Conservation (phyloP, 2,113 vertebrate species). For the Gracilinanus agilis region DNA sequence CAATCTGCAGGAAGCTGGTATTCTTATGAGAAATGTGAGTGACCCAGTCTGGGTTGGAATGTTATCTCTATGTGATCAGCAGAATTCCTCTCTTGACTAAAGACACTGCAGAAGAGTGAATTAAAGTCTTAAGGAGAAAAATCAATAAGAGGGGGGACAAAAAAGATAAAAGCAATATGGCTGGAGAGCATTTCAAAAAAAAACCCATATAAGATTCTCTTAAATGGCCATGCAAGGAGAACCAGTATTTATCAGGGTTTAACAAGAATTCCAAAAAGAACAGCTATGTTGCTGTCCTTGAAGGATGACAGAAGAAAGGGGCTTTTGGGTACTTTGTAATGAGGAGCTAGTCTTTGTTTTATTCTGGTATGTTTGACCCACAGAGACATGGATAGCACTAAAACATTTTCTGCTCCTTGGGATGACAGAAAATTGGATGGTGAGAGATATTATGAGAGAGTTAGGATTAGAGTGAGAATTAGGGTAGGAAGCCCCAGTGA, state of each 20-base stretch:
- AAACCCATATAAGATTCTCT: slow-evolving; percentile 61
- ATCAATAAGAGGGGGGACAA: slow-evolving; percentile 81
- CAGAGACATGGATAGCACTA: slow-evolving; percentile 38
- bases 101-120: slow-evolving; percentile 84
- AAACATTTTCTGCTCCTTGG: background rate
- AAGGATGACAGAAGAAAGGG: slow-evolving; percentile 40
- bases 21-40: slow-evolving; percentile 81
- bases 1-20: slow-evolving; percentile 84
- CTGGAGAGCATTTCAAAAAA: slow-evolving; percentile 74
- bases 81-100: slow-evolving; percentile 84
- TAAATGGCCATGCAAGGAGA: slow-evolving; percentile 70
- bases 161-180: slow-evolving; percentile 76
- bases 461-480: background rate
- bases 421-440: slow-evolving; percentile 37
- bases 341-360: slow-evolving; percentile 68
- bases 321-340: slow-evolving; percentile 62
- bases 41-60: slow-evolving; percentile 83
- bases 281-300: slow-evolving; percentile 62
- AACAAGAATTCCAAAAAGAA: slow-evolving; percentile 72
- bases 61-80: slow-evolving; percentile 84
- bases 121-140: slow-evolving; percentile 87
- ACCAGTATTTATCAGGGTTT: slow-evolving; percentile 72
- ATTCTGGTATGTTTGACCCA: slow-evolving; percentile 34
- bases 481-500: background rate
- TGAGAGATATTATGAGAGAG: slow-evolving; percentile 5